Base-by-base conservation (phyloP, 2,888 invertebrate species). In the Helobdella robusta region DNA sequence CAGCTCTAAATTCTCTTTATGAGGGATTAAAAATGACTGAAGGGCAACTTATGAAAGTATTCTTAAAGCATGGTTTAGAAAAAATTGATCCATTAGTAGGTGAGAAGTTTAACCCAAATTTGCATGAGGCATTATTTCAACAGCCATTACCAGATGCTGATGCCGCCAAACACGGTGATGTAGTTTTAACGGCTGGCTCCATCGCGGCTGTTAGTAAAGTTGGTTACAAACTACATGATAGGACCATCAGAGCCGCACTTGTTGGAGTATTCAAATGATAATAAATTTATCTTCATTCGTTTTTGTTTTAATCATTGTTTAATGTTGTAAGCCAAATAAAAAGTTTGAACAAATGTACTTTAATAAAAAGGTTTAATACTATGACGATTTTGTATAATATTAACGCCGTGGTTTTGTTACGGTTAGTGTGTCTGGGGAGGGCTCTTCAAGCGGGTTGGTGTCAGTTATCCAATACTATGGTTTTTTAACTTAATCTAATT, bases 71-170 rank as follows among this genome's bases (percentile, higher is more conserved):
- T 80, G 97, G 97, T 0, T 81, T 98, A 36, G 84, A 85, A 59
- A 84, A 85, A n/a, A 85, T 97, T 30, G 86, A 89, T 74, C 97
- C 98, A 2, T 64, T 74, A 20, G 73, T 91, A 0, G 85, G 93
- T 71, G 89, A 93, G 75, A 92, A 92, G 77, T 98, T 98, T 80
- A 87, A 98, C 81, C 97, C 98, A 0, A 94, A 95, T 79, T 82
- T 88, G 61, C 97, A 98, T 74, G 95, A 98, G 81, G 97, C 97
- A 0, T 80, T 97, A 44, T 97, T 94, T 81, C 89, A 93, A 81
- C 89, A 91, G 83, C 81, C 82, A 1, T 70, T 75, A 0, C 72
- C 75, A 1, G 73, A 76, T 20, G 75, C 73, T 74, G 87, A 85
- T 85, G 85, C 85, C 66, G 3, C 28, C 46, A n/a, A n/a, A n/a